Percentiles rank a stretch among this genome's conserved stretches.
phyloP scores from a whole-genome alignment of 2,797 vertebrate genomes.

The Intellagama lesueurii region DNA sequence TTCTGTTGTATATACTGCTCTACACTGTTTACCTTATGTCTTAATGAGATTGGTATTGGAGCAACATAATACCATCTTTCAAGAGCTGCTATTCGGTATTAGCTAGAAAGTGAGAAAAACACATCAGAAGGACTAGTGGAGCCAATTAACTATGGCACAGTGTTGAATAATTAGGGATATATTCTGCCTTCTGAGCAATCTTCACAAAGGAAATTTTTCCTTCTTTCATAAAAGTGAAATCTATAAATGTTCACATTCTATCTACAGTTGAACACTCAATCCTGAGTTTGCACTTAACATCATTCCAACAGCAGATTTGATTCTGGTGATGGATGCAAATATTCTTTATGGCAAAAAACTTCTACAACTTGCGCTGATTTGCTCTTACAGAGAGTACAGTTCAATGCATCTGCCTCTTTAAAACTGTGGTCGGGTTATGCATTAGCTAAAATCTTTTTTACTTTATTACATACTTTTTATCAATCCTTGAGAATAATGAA shows the following conservation, averaged over 20 bases:
- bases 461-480: neutral
- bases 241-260: neutral
- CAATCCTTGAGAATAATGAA: neutral
- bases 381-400: neutral
- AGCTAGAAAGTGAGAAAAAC: conserved; percentile 18
- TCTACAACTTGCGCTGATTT: neutral
- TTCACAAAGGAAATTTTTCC: neutral
- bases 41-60: conserved; percentile 52
- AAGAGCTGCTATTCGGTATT: conserved; percentile 56
- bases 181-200: neutral
- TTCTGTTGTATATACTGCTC: conserved; percentile 46
- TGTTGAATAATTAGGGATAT: neutral
- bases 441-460: neutral
- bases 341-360: neutral
- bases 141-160: conserved; percentile 43
- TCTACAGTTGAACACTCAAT: neutral
- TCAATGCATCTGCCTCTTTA: neutral
- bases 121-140: conserved; percentile 20
- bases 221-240: neutral
- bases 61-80: conserved; percentile 53
- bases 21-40: conserved; percentile 53
- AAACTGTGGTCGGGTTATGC: neutral
- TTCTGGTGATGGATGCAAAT: neutral
- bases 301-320: neutral
- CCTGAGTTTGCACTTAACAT: neutral